Conservation (phyloP, 2,113 vertebrate species). For the Cyanoramphus novaezelandiae region DNA sequence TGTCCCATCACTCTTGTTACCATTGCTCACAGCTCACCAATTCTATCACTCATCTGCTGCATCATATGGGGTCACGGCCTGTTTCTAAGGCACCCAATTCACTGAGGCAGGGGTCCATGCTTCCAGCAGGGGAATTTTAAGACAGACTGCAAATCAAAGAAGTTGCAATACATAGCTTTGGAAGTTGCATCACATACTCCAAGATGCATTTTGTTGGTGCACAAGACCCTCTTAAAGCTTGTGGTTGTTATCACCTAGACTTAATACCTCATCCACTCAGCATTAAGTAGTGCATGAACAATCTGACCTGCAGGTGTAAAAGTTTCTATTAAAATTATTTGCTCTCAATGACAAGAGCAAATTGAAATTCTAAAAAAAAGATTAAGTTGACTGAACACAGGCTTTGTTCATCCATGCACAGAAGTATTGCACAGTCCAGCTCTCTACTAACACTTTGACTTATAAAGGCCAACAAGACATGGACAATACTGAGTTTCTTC, state of each 20-base stretch:
- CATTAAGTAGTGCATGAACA: neutral
- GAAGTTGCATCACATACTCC: neutral
- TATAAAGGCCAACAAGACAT: neutral
- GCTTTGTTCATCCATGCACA: neutral
- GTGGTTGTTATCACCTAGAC: neutral
- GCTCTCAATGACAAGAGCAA: neutral
- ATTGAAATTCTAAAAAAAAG: neutral
- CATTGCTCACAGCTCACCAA: neutral
- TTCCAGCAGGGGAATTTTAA: neutral
- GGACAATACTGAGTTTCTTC: neutral
- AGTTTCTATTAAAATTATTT: neutral
- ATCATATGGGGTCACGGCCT: accelerated
- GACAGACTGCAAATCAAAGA: neutral
- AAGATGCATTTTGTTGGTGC: neutral
- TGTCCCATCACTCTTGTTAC: neutral
- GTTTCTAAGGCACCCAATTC: neutral
- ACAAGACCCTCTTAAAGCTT: neutral
- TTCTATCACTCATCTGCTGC: neutral
- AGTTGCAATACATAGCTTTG: neutral
- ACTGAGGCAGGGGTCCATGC: neutral
- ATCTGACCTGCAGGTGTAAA: neutral
- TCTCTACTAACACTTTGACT: neutral
- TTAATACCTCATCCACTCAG: neutral
- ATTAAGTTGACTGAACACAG: neutral
- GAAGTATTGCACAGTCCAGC: neutral